Evolutionary conservation across 2,888 invertebrate species (phyloP), one percentile per base, ranked within the genome.

Genomic region (Cataglyphis cursor): DNA sequence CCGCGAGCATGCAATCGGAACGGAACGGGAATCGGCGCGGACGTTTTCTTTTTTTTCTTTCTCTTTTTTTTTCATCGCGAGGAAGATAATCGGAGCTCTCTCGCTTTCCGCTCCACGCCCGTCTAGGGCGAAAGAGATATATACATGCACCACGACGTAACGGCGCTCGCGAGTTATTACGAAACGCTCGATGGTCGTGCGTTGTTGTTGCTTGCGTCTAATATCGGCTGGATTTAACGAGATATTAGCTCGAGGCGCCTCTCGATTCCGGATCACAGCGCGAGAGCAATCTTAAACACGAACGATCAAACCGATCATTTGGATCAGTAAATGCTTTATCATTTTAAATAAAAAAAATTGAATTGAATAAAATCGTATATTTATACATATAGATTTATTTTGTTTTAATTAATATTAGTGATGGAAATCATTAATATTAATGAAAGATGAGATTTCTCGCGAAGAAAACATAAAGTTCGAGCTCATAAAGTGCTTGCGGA

Each of bases 241-340:
- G 82, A 73, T 76, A 81, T 57, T 76, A 51, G 84, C 84, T 84
- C 70, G 70, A 72, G 82, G 82, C 82, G 21, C 28, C 59, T 68
- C 54, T 68, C 51, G 38, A 76, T 76, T 54, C 10, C 24, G 51
- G 28, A 66, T 57, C 51, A 59, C 28, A n/a, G 21, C 51, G 48
- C 76, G 65, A 84, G 82, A 76, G 75, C 84, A 82, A 59, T 64
- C 65, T 73, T 51, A 54, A 76, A 57, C 38, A 54, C 12, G 51
- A 76, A 38, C 38, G 38, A 24, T n/a, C 38, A 15, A 66, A 54
- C 38, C 51, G 38, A 28, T 66, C 38, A 54, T 66, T 66, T 54
- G 38, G 28, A 65, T 5, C 75, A 12, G 10, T 48, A 35, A 59
- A 24, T 38, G 12, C 5, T 66, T 75, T 64, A 24, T 65, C n/a